phyloP scores from a whole-genome alignment of 2,888 invertebrate genomes.

The Junonia oenone region DNA sequence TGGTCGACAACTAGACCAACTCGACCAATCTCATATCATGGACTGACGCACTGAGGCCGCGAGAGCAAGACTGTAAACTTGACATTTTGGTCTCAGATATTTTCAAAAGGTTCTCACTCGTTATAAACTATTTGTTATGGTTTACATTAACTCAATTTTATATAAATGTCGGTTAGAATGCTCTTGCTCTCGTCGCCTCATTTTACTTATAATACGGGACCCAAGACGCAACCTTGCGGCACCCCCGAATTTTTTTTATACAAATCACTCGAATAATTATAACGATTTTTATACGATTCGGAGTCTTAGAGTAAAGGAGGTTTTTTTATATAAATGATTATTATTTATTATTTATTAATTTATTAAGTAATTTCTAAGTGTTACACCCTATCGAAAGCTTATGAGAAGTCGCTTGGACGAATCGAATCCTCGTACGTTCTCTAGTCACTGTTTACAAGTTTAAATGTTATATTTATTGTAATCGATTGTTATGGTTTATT shows the following conservation, averaged over 20 bases:
- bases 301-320: conserved; percentile 68
- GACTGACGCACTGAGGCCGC: conserved; percentile 55
- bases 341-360: conserved; percentile 57
- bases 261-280: conserved; percentile 44
- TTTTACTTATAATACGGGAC: too few species aligned
- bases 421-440: conserved; percentile 50
- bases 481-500: conserved; percentile 52
- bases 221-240: conserved; percentile 46
- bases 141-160: too few species aligned
- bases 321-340: conserved; percentile 57
- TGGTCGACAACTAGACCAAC: conserved; percentile 67
- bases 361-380: conserved; percentile 68
- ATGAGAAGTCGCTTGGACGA: conserved; percentile 57
- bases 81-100: too few species aligned
- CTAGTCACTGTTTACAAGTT: conserved; percentile 67
- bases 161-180: too few species aligned
- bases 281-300: conserved; percentile 70
- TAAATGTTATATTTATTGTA: conserved; percentile 57
- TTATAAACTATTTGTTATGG: too few species aligned
- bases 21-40: conserved; percentile 28
- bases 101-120: too few species aligned
- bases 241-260: conserved; percentile 39
- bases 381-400: conserved; percentile 74
- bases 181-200: too few species aligned
- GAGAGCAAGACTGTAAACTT: too few species aligned